A percentile compares a stretch with the other conserved stretches of the same genome.
Evolutionary conservation across 2,888 invertebrate genomes (phyloP).

Genomic region (Augiades crinisus): DNA sequence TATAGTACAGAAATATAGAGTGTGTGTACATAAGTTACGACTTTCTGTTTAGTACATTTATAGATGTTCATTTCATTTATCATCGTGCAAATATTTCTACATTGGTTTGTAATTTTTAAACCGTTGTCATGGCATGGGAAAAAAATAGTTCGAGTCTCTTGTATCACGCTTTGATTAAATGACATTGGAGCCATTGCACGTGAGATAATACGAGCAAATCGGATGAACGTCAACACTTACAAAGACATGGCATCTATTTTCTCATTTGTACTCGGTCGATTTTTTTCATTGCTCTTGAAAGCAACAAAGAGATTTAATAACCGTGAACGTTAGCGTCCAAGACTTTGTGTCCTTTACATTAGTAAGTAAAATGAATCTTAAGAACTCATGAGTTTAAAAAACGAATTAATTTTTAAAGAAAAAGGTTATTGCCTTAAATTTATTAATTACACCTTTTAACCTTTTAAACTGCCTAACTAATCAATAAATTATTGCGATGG

Average conservation of each 20-base stretch:
- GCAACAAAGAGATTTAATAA: slow-evolving; percentile 26
- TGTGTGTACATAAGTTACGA: too few species aligned
- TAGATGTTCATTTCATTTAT: too few species aligned
- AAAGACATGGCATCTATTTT: slow-evolving; percentile 42
- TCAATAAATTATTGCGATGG: too few species aligned
- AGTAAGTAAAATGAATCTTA: slow-evolving; percentile 31
- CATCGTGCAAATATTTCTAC: too few species aligned
- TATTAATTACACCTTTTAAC: too few species aligned
- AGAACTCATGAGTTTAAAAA: slow-evolving; percentile 29
- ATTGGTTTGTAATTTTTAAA: neutral
- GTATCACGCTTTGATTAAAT: slow-evolving; percentile 17
- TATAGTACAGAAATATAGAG: too few species aligned
- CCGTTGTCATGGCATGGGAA: neutral
- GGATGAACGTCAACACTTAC: slow-evolving; percentile 57
- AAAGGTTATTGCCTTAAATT: too few species aligned
- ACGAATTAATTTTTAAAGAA: too few species aligned
- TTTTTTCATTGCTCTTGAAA: slow-evolving; percentile 32
- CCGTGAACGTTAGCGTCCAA: slow-evolving; percentile 25
- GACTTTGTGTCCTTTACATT: slow-evolving; percentile 17
- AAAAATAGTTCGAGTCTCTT: neutral
- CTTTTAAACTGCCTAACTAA: too few species aligned
- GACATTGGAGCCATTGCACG: slow-evolving; percentile 33
- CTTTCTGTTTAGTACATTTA: too few species aligned
- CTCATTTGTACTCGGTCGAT: slow-evolving; percentile 33
- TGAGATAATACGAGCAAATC: slow-evolving; percentile 57